phyloP scores from a whole-genome alignment of 1,140 invertebrate species.

The Proctacanthus coquilletti region DNA sequence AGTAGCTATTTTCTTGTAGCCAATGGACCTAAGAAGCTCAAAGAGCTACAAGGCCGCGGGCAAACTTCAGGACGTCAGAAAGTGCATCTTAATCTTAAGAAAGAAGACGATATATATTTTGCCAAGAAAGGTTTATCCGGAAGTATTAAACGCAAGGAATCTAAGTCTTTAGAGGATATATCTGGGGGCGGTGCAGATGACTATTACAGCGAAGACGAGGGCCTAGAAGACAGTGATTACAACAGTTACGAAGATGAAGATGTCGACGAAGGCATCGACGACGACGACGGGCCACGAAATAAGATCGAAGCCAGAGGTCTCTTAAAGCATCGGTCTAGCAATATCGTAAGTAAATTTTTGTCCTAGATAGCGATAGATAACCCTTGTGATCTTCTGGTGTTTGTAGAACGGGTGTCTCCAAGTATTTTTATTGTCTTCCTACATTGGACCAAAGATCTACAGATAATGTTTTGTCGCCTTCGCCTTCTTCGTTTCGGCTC shows the following conservation, averaged over 20 bases:
- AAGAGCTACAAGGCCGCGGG: conserved; percentile 14
- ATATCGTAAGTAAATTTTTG: conserved; percentile 18
- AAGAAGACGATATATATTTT: conserved; percentile 9
- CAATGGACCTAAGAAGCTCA: conserved; percentile 14
- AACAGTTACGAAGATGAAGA: conserved; percentile 15
- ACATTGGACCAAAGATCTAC: too few species aligned
- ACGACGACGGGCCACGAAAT: conserved; percentile 19
- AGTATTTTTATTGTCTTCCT: too few species aligned
- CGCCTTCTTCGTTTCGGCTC: too few species aligned
- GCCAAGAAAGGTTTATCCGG: conserved; percentile 9
- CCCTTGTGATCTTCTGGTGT: too few species aligned
- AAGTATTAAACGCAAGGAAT: conserved; percentile 21
- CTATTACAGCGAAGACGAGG: conserved; percentile 2
- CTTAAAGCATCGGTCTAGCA: conserved; percentile 10
- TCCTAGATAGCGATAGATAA: too few species aligned
- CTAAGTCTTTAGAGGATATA: conserved; percentile 14
- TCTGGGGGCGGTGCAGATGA: conserved; percentile 12
- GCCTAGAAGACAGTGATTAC: conserved; percentile 3
- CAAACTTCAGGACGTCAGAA: conserved; percentile 15
- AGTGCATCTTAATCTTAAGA: too few species aligned
- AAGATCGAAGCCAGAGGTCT: conserved; percentile 18
- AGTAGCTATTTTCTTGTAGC: too few species aligned
- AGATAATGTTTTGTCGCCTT: too few species aligned
- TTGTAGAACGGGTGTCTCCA: too few species aligned
- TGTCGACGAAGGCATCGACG: conserved; percentile 11